A percentile compares a stretch with the other conserved stretches of the same genome.
Evolutionary conservation across 1,140 invertebrate species (phyloP).

Genomic region (Venustaconcha ellipsiformis): DNA sequence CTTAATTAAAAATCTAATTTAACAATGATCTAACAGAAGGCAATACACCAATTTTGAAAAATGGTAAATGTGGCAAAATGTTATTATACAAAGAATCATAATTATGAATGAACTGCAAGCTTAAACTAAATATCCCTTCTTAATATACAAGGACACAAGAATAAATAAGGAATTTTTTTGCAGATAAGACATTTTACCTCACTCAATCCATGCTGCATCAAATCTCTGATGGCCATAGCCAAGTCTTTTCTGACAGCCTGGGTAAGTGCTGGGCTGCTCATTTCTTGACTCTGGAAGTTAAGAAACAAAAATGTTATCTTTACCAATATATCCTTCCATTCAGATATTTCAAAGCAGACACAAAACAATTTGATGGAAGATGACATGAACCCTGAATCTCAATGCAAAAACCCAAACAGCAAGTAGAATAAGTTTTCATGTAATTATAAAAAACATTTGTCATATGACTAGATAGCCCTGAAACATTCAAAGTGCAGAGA

Average conservation of each 20-base stretch:
- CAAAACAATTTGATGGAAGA: too few species aligned
- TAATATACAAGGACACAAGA: neutral
- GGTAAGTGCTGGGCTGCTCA: conserved; percentile 81
- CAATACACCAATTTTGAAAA: too few species aligned
- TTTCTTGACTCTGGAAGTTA: conserved; percentile 68
- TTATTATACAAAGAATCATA: neutral
- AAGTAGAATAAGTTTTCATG: too few species aligned
- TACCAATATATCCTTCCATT: too few species aligned
- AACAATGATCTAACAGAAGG: too few species aligned
- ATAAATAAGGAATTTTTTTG: neutral
- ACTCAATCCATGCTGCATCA: conserved; percentile 94
- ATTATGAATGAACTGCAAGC: neutral
- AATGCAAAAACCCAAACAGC: too few species aligned
- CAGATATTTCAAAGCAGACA: too few species aligned
- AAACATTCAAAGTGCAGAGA: too few species aligned
- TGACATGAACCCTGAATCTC: too few species aligned
- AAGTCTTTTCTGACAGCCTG: conserved; percentile 92
- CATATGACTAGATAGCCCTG: too few species aligned
- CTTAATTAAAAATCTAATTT: too few species aligned
- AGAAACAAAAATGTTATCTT: neutral
- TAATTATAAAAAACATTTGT: too few species aligned
- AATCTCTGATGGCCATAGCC: conserved; percentile 86
- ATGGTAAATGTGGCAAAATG: conserved; percentile 9
- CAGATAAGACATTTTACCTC: conserved; percentile 63
- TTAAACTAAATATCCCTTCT: neutral